Conservation (phyloP, 2,888 invertebrate genomes). For the Lasius platythorax region DNA sequence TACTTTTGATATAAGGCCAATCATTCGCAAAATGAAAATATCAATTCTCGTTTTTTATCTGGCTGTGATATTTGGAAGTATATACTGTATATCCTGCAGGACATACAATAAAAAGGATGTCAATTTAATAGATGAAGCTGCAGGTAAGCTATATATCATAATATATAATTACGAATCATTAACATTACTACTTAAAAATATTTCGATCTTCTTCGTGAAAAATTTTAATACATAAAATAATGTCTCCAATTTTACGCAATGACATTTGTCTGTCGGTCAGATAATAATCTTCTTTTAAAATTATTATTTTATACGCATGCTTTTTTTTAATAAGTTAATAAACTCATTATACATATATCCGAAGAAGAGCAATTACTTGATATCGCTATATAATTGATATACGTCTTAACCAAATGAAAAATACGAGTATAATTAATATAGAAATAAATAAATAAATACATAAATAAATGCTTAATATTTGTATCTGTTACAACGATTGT, state of each 20-base stretch:
- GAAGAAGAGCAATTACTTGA: too few species aligned
- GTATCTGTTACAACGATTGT: background rate
- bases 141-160: constrained; percentile 12
- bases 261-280: too few species aligned
- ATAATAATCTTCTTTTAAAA: too few species aligned
- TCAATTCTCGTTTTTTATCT: constrained; percentile 26
- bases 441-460: background rate
- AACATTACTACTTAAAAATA: background rate
- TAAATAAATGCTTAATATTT: background rate
- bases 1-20: background rate
- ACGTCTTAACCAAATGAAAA: background rate
- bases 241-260: too few species aligned
- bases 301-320: too few species aligned
- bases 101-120: background rate
- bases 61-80: background rate
- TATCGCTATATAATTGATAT: too few species aligned
- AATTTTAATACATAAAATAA: too few species aligned
- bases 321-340: background rate
- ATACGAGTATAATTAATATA: background rate
- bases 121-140: background rate
- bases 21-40: constrained; percentile 16
- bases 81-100: background rate
- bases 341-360: too few species aligned
- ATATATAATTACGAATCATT: background rate
- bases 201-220: background rate